Base-by-base conservation (phyloP, 1,140 invertebrate species). In the Hyles euphorbiae region DNA sequence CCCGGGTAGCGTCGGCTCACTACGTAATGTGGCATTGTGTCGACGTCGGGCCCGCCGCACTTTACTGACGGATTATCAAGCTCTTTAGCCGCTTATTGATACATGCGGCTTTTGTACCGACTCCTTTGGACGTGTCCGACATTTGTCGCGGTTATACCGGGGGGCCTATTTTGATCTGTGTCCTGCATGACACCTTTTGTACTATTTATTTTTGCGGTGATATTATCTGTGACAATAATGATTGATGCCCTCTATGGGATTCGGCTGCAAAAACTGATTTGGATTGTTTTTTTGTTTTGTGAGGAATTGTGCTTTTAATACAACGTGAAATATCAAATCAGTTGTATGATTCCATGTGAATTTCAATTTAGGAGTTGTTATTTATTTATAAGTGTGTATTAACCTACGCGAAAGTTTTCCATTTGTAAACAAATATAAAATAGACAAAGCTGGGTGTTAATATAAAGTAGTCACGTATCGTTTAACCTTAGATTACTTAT, bases 41-140 rank as follows among this genome's bases (percentile, higher is more conserved):
- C 44, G 51, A 52, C 68, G 69, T 73, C 68, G 67, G 60, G 68
- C 65, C 57, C 9, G 61, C 51, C 53, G 67, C 54, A 54, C 67
- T 63, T 72, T 72, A 61, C 65, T 83, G 78, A 86, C 80, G 76
- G 76, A 83, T 86, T 81, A 84, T 76, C 66, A 33, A 58, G 63
- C 60, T 58, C 67, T 76, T 72, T 75, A 80, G 74, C 74, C 72
- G 75, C 70, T 81, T 81, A 82, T 67, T 73, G 66, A 68, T 74
- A 70, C 65, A 66, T 65, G 56, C 56, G 62, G 63, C 70, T 69
- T 78, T 82, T 56, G 53, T 61, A 56, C 51, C 43, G 34, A 46
- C 36, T 47, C 53, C 56, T 69, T 73, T 70, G 56, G 44, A 11
- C 45, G 33, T 46, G 3, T 48, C 70, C 67, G 64, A 64, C 67